Conservation (phyloP, 2,888 invertebrate genomes). For the Rotaria macrura region DNA sequence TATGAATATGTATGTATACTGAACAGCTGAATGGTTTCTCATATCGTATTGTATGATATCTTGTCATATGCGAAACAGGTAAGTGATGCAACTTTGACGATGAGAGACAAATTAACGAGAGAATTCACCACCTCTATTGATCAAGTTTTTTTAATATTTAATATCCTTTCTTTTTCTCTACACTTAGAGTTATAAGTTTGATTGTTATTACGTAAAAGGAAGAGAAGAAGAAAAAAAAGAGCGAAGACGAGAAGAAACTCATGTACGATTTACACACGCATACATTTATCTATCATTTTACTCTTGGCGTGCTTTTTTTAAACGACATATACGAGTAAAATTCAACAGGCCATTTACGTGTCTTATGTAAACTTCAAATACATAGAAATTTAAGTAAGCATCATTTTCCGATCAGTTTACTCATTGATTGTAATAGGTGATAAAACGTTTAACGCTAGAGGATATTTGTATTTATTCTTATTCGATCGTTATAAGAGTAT, state of each 20-base stretch:
- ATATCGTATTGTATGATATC: constrained; percentile 1
- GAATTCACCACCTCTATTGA: not conserved
- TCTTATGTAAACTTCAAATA: not conserved
- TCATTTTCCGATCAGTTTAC: not conserved
- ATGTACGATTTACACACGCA: not conserved
- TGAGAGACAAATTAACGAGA: not conserved
- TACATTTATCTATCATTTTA: not conserved
- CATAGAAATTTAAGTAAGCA: not conserved
- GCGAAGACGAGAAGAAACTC: not conserved
- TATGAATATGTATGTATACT: too few species aligned
- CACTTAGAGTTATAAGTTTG: not conserved
- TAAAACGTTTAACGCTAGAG: not conserved
- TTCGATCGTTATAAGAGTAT: not conserved
- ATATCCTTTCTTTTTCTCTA: not conserved
- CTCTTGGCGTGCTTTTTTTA: not conserved
- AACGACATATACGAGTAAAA: not conserved
- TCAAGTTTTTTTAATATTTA: constrained; percentile 4
- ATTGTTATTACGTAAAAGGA: not conserved
- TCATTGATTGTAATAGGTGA: not conserved
- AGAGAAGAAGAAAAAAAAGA: not conserved
- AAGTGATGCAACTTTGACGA: not conserved
- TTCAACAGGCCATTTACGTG: not conserved
- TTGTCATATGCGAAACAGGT: not conserved
- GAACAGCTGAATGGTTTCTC: not conserved
- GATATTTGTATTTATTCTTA: not conserved